phyloP scores from a whole-genome alignment of 2,888 invertebrate genomes.

The Seira ritae region DNA sequence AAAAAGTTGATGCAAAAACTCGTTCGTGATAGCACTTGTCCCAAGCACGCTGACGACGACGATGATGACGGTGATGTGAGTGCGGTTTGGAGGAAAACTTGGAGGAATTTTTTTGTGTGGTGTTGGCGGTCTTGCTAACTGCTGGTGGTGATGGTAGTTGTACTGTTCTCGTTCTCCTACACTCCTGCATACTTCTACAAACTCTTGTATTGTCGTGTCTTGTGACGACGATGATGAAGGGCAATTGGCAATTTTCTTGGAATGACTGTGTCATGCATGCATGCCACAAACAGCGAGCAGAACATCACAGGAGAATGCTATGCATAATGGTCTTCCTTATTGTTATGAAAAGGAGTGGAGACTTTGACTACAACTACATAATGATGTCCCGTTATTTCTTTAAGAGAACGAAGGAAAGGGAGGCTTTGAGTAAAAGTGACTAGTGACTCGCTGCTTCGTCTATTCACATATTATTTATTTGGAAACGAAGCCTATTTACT shows the following conservation, averaged over 20 bases:
- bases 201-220: too few species aligned
- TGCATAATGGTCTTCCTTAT: not conserved
- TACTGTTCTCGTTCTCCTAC: not conserved
- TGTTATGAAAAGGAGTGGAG: not conserved
- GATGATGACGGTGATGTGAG: not conserved
- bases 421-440: not conserved
- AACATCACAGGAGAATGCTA: not conserved
- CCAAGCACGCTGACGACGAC: not conserved
- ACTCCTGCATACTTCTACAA: too few species aligned
- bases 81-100: not conserved
- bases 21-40: not conserved
- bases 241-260: constrained; percentile 57
- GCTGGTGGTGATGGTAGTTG: not conserved
- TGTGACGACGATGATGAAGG: constrained; percentile 48
- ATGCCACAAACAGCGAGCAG: constrained; percentile 18
- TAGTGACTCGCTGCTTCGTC: not conserved
- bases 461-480: too few species aligned
- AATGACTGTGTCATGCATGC: constrained; percentile 31
- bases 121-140: not conserved
- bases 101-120: not conserved
- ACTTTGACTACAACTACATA: not conserved
- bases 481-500: not conserved
- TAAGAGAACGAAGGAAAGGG: not conserved
- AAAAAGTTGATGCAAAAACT: not conserved
- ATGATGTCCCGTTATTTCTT: not conserved